A percentile compares a stretch with the other conserved stretches of the same genome.
These are phyloP conservation scores for Mesitornis unicolor DNA, from an alignment of 2,113 vertebrate species.

Conservation along the genomic window DNA sequence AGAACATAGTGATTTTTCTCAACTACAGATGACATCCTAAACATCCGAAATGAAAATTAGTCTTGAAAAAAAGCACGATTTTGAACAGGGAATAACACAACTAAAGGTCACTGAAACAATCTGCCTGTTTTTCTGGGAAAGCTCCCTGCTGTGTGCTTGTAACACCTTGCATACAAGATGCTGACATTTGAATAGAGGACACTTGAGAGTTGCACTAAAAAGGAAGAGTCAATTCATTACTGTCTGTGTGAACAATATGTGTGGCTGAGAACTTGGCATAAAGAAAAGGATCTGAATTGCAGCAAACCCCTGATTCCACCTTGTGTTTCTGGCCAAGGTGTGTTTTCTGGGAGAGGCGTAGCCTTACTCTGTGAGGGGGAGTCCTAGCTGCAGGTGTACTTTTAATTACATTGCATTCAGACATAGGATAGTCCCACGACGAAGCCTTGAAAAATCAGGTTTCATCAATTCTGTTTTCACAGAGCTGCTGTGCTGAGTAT, in stretches of 20 bases:
- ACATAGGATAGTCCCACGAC: background rate
- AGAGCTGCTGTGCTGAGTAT: background rate
- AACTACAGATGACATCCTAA: conserved; percentile 32
- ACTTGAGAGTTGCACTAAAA: conserved; percentile 29
- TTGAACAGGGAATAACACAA: background rate
- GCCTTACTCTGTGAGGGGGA: background rate
- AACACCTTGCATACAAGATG: conserved; percentile 65
- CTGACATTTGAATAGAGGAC: conserved; percentile 64
- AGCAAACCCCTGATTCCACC: background rate
- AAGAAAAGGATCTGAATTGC: background rate
- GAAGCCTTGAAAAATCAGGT: background rate
- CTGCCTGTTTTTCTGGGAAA: conserved; percentile 49
- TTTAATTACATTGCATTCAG: background rate
- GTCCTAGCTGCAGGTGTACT: background rate
- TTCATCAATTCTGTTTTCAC: background rate
- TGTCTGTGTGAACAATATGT: background rate
- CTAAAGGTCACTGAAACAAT: conserved; percentile 58
- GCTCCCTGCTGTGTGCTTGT: background rate
- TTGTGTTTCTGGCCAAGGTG: background rate
- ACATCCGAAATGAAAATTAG: conserved; percentile 42
- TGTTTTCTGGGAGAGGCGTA: background rate
- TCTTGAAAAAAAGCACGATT: background rate
- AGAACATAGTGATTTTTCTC: conserved; percentile 15
- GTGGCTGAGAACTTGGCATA: background rate
- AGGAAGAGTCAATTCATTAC: background rate